Base-by-base conservation (phyloP, 2,797 vertebrate species). In the Sebastes dallii region DNA sequence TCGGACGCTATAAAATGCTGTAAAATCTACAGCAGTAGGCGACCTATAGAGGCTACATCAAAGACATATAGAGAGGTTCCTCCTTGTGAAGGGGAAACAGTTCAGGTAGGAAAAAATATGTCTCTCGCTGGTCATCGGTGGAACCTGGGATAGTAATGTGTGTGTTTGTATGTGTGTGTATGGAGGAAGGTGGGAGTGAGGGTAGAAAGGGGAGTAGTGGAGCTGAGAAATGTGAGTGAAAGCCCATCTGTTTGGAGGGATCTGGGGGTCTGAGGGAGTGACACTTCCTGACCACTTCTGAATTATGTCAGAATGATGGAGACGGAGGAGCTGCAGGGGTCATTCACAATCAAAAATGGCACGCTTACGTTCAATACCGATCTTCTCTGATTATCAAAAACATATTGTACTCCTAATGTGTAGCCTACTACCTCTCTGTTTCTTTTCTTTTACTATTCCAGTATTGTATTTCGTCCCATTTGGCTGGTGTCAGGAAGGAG, bases 211-310 rank as follows among this genome's bases (percentile, higher is more conserved):
- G 72, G 54, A 80, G 64, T 18, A 52, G 22, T 34, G 36, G 55
- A 72, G 70, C 60, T 60, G 68, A 81, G 60, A 80, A 39, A 65
- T 78, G 30, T 1, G 32, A 88, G 75, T 89, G 86, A 91, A 90
- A 88, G 83, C 80, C 74, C 86, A 91, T 92, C 85, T 91, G 87
- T 90, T 81, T 62, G 32, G 52, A 85, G 77, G 71, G 78, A 75
- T 71, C 34, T 32, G 52, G 61, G 70, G 86, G 72, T 81, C 75
- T 78, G 46, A 72, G 72, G 73, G 82, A 86, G 72, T 54, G 68
- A 85, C 62, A 74, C 88, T 89, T 90, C 84, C 83, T 84, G 75
- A 77, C 77, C 78, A 68, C 72, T 80, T 85, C 75, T 75, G 72
- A 89, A 80, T 85, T 75, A 86, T 89, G 81, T 90, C 82, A 87